Evolutionary conservation across 2,888 invertebrate genomes (phyloP).

Genomic region (Ormyrus pomaceus): DNA sequence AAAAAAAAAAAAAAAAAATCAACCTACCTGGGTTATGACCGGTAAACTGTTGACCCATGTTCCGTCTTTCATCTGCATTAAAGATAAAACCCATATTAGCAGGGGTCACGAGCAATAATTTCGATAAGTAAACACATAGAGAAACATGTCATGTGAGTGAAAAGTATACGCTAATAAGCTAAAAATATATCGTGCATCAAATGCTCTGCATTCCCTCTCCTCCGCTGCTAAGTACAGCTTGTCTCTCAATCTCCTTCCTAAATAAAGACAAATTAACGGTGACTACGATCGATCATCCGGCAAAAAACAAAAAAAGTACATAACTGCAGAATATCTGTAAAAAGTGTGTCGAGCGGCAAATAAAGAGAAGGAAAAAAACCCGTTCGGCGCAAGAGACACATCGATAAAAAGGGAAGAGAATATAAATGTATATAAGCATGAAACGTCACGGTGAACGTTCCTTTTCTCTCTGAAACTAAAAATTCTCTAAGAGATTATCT

Average conservation of each 20-base stretch:
- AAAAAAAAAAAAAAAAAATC: not conserved
- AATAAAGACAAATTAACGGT: slow-evolving; percentile 25
- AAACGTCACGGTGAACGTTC: not conserved
- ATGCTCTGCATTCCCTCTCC: slow-evolving; percentile 7
- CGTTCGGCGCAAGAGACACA: not conserved
- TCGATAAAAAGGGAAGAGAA: not conserved
- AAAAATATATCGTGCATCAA: slow-evolving; percentile 47
- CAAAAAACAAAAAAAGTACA: slow-evolving; percentile 33
- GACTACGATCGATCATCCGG: slow-evolving; percentile 29
- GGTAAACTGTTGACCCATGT: slow-evolving; percentile 66
- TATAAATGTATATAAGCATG: not conserved
- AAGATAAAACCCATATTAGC: slow-evolving; percentile 22
- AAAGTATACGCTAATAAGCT: slow-evolving; percentile 52
- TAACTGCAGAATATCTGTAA: slow-evolving; percentile 43
- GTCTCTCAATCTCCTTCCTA: slow-evolving; percentile 14
- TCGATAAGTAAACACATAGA: slow-evolving; percentile 36
- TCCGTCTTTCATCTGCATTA: slow-evolving; percentile 71
- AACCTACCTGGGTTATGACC: slow-evolving; percentile 69
- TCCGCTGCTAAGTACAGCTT: not conserved
- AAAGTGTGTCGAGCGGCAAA: slow-evolving; percentile 17
- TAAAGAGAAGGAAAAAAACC: slow-evolving; percentile 27
- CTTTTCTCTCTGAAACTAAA: slow-evolving; percentile 41
- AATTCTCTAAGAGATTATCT: slow-evolving; percentile 32
- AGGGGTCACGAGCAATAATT: not conserved
- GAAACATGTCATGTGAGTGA: slow-evolving; percentile 22